Conservation (phyloP, 37 sponge, comb jelly and placozoan genomes). For the Hexactinellida sp. region DNA sequence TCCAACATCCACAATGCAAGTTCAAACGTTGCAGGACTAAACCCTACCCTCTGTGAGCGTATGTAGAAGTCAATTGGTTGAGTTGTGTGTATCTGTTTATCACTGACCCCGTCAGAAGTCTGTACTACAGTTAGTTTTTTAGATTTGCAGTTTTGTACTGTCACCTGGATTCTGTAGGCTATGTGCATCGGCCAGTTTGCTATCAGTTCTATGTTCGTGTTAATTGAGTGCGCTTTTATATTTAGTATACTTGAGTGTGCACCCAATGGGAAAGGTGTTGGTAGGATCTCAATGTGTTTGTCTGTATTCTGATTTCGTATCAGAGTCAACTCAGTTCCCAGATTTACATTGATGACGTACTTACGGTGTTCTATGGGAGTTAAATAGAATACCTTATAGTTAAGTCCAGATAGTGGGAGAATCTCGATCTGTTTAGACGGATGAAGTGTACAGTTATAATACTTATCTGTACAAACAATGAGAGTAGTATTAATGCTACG, state of each 20-base stretch:
- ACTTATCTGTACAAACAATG: not conserved
- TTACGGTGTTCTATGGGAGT: not conserved
- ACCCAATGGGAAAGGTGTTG: not conserved
- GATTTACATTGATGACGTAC: not conserved
- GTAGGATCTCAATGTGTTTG: not conserved
- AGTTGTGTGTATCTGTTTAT: not conserved
- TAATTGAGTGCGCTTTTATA: not conserved
- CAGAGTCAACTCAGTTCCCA: not conserved
- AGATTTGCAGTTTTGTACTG: not conserved
- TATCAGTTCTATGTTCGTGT: not conserved
- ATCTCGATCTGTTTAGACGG: not conserved
- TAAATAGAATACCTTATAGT: not conserved
- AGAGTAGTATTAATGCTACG: not conserved
- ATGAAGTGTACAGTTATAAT: not conserved
- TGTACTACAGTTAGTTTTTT: not conserved
- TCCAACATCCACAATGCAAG: not conserved
- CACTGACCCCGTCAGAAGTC: not conserved
- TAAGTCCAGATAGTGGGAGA: not conserved
- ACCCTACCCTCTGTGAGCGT: not conserved
- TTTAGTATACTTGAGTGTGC: not conserved
- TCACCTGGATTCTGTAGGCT: not conserved
- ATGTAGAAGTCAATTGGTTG: slow-evolving; percentile 4
- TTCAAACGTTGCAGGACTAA: not conserved
- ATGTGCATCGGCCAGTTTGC: not conserved
- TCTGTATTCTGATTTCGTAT: not conserved